Evolutionary conservation across 2,113 vertebrate species (phyloP).

Genomic region (Lepus timidus): DNA sequence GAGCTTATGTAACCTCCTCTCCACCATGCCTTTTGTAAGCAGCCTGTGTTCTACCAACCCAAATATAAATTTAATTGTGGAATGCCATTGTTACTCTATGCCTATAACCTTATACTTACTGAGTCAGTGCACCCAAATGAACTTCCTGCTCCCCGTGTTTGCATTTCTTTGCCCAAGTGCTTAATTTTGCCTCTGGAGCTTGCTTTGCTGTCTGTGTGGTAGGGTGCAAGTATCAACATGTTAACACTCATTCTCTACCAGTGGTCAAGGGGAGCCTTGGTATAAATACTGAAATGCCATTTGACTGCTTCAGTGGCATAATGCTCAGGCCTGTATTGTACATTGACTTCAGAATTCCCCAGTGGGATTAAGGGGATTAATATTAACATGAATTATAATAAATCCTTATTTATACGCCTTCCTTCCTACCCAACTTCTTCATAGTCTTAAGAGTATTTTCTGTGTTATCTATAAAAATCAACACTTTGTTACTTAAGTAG

Average conservation of each 20-base stretch:
- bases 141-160: not conserved
- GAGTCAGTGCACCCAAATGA: not conserved
- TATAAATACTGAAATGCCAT: not conserved
- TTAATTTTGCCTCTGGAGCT: not conserved
- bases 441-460: not conserved
- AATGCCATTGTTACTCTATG: not conserved
- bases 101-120: not conserved
- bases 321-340: not conserved
- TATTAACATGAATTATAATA: not conserved
- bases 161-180: not conserved
- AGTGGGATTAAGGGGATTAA: not conserved
- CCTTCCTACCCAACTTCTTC: not conserved
- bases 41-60: not conserved
- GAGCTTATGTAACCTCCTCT: not conserved
- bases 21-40: not conserved
- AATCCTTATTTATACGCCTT: not conserved
- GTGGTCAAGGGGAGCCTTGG: not conserved
- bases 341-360: not conserved
- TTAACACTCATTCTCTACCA: not conserved
- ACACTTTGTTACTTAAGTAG: not conserved
- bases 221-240: not conserved
- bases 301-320: not conserved
- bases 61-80: slow-evolving; percentile 20
- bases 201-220: not conserved
- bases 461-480: not conserved